A percentile compares a stretch with the other conserved stretches of the same genome.
phyloP scores from a whole-genome alignment of 1,140 invertebrate species.

The Babylonia areolata region DNA sequence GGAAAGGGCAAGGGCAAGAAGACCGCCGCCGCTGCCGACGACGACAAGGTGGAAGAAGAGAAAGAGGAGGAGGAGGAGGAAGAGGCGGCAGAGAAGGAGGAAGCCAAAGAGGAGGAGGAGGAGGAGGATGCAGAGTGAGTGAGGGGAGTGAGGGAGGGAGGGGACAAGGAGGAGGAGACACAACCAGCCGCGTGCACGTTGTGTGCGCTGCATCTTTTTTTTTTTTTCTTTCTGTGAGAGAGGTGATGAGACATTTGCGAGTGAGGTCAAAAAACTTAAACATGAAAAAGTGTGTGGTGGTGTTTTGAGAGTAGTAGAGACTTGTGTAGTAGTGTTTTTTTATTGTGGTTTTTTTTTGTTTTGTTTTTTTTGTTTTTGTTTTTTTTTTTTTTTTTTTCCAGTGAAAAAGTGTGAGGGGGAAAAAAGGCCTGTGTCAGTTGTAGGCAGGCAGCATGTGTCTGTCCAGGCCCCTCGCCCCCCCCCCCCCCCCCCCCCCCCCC shows the following conservation, averaged over 20 bases:
- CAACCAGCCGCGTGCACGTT: no score
- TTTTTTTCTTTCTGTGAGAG: constrained; percentile 2
- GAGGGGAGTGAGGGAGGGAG: no score
- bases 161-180: no score
- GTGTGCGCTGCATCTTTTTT: no score
- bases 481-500: no score
- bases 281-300: neutral
- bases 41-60: neutral
- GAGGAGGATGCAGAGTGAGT: neutral
- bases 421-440: no score
- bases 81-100: neutral
- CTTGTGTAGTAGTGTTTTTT: neutral
- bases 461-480: no score
- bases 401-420: no score
- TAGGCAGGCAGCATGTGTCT: no score
- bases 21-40: neutral
- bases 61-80: constrained; percentile 1
- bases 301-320: neutral
- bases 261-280: neutral
- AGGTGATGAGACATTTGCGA: neutral
- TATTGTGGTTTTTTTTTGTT: neutral
- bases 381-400: no score
- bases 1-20: constrained; percentile 47
- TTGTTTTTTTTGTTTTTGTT: no score
- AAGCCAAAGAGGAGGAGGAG: neutral